phyloP scores from a whole-genome alignment of 1,140 invertebrate genomes.

The Xylocopa sonorina region DNA sequence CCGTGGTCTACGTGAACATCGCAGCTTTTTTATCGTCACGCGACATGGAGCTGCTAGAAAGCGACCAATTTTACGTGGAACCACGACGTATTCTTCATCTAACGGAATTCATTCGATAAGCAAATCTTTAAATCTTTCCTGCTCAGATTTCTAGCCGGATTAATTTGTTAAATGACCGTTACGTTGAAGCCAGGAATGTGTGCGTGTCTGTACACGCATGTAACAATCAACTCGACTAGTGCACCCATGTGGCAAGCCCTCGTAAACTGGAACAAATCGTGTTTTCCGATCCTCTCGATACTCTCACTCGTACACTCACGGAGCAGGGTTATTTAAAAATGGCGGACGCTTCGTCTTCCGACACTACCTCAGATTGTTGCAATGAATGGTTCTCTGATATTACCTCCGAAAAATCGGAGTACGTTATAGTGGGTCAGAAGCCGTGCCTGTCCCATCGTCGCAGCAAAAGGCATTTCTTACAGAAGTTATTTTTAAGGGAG shows the following conservation, averaged over 20 bases:
- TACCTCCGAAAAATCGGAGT: slow-evolving; percentile 77
- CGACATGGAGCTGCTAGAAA: background rate
- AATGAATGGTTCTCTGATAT: slow-evolving; percentile 80
- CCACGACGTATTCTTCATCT: background rate
- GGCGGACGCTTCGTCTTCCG: slow-evolving; percentile 81
- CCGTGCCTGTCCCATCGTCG: slow-evolving; percentile 67
- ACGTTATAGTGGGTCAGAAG: slow-evolving; percentile 75
- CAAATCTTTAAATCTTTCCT: background rate
- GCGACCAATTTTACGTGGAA: background rate
- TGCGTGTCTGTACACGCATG: too few species aligned
- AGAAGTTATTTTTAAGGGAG: slow-evolving; percentile 78
- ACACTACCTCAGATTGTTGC: slow-evolving; percentile 80
- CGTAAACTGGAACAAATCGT: slow-evolving; percentile 1
- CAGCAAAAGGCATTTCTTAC: slow-evolving; percentile 73
- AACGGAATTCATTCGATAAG: background rate
- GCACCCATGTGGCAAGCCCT: background rate
- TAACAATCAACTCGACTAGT: slow-evolving; percentile 1
- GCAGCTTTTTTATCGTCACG: slow-evolving; percentile 5
- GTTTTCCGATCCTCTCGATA: background rate
- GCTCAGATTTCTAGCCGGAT: background rate
- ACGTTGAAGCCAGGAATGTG: background rate
- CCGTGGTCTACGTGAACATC: too few species aligned
- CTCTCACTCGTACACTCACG: slow-evolving; percentile 28
- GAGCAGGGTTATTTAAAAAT: slow-evolving; percentile 81
- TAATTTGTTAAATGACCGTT: background rate